Evolutionary conservation across 2,888 invertebrate species (phyloP).

Genomic region (Drosophila emarginata): DNA sequence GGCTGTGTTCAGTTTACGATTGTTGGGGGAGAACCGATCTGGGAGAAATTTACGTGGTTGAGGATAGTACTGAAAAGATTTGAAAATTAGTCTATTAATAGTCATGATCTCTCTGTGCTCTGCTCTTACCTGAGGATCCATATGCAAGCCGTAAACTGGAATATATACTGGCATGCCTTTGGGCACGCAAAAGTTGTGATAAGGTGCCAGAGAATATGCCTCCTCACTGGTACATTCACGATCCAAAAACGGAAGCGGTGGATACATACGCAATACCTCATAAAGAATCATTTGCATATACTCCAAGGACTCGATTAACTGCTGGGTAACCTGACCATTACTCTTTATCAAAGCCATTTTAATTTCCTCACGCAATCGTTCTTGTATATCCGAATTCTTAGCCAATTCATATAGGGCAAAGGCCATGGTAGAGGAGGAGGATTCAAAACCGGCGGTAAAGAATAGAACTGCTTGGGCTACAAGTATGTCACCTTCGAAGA

Average conservation of each 20-base stretch:
- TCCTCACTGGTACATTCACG: constrained; percentile 74
- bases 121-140: constrained; percentile 77
- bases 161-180: constrained; percentile 80
- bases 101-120: no score
- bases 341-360: constrained; percentile 75
- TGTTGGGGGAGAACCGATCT: constrained; percentile 80
- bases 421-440: constrained; percentile 82
- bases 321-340: constrained; percentile 80
- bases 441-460: constrained; percentile 82
- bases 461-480: constrained; percentile 82
- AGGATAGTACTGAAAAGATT: constrained; percentile 75
- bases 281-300: constrained; percentile 82
- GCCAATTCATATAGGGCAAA: constrained; percentile 83
- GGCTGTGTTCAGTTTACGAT: constrained; percentile 75
- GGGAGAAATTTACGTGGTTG: constrained; percentile 80
- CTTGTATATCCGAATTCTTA: constrained; percentile 81
- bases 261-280: constrained; percentile 81
- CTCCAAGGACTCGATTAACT: constrained; percentile 81
- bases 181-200: constrained; percentile 70
- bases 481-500: constrained; percentile 79
- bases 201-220: constrained; percentile 73
- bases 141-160: constrained; percentile 79
- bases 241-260: constrained; percentile 81
- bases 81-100: no score
- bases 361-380: constrained; percentile 82